Base-by-base conservation (phyloP, 2,797 vertebrate species). In the Lemur catta region DNA sequence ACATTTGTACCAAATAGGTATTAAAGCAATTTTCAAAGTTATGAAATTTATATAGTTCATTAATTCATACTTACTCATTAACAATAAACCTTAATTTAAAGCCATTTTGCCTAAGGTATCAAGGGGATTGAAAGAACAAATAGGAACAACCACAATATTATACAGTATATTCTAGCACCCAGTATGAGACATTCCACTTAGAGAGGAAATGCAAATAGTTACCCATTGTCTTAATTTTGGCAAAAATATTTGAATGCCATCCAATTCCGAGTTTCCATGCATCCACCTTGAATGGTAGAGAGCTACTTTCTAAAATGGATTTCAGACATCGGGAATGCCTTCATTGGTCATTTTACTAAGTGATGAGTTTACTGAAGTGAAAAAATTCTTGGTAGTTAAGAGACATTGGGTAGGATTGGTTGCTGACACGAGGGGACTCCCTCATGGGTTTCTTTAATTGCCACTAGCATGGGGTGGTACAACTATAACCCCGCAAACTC, bases 11-110 rank as follows among this genome's bases (percentile, higher is more conserved):
- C 22, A 87, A 79, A 41, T n/a, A 65, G 22, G 14, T 20, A 85
- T 50, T 59, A 76, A 75, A 11, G 69, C 14, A 76, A 33, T 46
- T 95, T 87, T 90, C 5, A 46, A 94, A 95, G 8, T 90, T 79
- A 79, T 30, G 0, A 65, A 93, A 67, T 79, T 71, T 84, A 24
- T 85, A 11, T 59, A 74, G 20, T 71, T 89, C 7, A 91, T 93
- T 79, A 89, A 72, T 63, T 88, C 7, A 50, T 72, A 88, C n/a
- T 93, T 63, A 30, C 8, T 85, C 6, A 87, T 38, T 76, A 84
- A 76, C 8, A 84, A 89, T 61, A 82, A 85, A 82, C 26, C 20
- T 80, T 80, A 85, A 67, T 52, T 18, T 20, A 75, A 57, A 87
- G 13, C 38, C 89, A 50, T 71, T 52, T 85, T 88, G 35, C 7